Percentiles rank a stretch among this genome's conserved stretches.
Evolutionary conservation across 2,113 vertebrate species (phyloP).

Genomic region (Gadus chalcogrammus): DNA sequence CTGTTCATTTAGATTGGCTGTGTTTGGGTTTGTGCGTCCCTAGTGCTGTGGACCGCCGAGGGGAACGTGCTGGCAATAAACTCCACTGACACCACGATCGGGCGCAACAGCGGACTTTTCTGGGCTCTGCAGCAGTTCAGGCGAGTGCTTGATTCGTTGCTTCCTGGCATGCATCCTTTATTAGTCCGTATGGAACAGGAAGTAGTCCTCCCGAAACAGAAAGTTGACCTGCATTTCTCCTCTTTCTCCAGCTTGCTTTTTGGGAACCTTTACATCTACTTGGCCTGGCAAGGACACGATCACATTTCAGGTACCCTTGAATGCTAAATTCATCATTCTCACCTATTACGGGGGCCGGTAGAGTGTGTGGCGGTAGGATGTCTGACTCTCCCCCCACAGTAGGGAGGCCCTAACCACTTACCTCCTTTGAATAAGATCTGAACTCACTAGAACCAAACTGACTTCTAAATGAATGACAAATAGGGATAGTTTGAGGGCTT

Average conservation of each 20-base stretch:
- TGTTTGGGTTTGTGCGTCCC: neutral
- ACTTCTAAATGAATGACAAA: too few species aligned
- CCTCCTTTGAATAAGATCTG: too few species aligned
- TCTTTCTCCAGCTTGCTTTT: slow-evolving; percentile 85
- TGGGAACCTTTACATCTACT: slow-evolving; percentile 95
- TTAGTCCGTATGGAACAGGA: neutral
- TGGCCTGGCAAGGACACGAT: slow-evolving; percentile 89
- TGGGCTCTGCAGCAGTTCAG: slow-evolving; percentile 95
- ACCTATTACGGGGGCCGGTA: too few species aligned
- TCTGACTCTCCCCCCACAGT: too few species aligned
- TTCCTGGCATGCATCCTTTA: neutral
- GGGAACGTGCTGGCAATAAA: slow-evolving; percentile 92
- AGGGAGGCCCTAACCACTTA: too few species aligned
- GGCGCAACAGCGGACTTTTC: slow-evolving; percentile 94
- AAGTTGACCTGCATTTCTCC: neutral
- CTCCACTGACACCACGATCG: slow-evolving; percentile 88
- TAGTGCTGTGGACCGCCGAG: slow-evolving; percentile 98
- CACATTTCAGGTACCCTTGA: slow-evolving; percentile 82
- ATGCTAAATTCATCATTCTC: neutral
- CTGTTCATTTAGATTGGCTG: neutral
- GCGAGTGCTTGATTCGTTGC: slow-evolving; percentile 50
- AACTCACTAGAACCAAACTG: too few species aligned
- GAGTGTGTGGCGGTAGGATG: too few species aligned
- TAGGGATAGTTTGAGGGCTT: too few species aligned
- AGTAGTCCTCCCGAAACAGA: neutral